Conservation (phyloP, 2,888 invertebrate species). For the Stenotaenia linearis region DNA sequence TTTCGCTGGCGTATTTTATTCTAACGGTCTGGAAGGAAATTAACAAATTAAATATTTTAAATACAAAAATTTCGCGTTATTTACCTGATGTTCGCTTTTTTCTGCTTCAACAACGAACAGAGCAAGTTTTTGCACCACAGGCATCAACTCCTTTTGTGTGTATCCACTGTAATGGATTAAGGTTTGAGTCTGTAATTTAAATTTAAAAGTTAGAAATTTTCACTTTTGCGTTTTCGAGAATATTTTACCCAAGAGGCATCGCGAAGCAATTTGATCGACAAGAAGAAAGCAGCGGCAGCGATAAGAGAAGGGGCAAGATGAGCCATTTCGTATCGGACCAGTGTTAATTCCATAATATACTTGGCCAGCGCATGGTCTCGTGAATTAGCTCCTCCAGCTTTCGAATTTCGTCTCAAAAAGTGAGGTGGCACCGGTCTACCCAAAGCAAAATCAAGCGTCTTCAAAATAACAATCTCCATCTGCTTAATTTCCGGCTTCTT, state of each 20-base stretch:
- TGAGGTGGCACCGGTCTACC: conserved; percentile 81
- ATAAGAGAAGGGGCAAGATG: conserved; percentile 72
- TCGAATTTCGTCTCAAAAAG: conserved; percentile 75
- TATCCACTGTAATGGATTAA: conserved; percentile 73
- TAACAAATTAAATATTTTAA: not conserved
- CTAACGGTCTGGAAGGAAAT: not conserved
- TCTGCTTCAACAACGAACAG: conserved; percentile 62
- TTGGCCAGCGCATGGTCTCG: conserved; percentile 75
- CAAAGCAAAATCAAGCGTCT: conserved; percentile 69
- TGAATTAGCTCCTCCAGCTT: conserved; percentile 55
- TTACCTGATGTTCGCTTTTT: conserved; percentile 60
- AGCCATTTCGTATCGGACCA: conserved; percentile 73
- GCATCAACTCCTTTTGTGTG: conserved; percentile 60
- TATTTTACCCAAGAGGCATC: conserved; percentile 33
- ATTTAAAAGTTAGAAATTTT: no score
- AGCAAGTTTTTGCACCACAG: conserved; percentile 64
- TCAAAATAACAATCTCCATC: conserved; percentile 76
- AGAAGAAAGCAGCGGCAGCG: conserved; percentile 72
- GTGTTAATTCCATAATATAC: conserved; percentile 78
- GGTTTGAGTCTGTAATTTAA: conserved; percentile 65
- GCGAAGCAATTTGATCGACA: conserved; percentile 55
- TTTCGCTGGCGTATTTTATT: not conserved
- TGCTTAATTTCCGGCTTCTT: conserved; percentile 66
- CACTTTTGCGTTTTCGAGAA: no score
- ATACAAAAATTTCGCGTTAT: conserved; percentile 32